Evolutionary conservation across 2,113 vertebrate species (phyloP).

Genomic region (Solea solea): DNA sequence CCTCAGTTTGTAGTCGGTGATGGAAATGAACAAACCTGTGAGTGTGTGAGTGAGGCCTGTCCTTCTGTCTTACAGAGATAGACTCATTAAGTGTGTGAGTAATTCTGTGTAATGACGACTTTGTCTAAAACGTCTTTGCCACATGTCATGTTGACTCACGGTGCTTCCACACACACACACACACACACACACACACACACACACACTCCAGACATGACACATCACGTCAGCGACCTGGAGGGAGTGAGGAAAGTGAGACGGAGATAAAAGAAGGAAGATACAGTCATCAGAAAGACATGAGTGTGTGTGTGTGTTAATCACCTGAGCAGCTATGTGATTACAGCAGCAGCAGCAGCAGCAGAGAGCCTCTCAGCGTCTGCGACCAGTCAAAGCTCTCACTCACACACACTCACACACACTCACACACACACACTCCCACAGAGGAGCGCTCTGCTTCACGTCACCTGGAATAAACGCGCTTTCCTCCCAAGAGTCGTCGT

Average conservation of each 20-base stretch:
- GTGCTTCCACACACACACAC: constrained; percentile 19
- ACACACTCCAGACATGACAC: constrained; percentile 41
- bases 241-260: constrained; percentile 15
- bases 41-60: not conserved
- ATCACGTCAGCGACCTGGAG: constrained; percentile 25
- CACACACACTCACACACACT: no score
- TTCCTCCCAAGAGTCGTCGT: no score
- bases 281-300: constrained; percentile 34
- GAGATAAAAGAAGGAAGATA: constrained; percentile 24
- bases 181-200: constrained; percentile 9
- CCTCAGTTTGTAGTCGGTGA: no score
- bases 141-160: constrained; percentile 56
- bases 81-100: constrained; percentile 16
- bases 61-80: not conserved
- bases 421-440: not conserved
- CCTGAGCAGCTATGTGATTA: constrained; percentile 48
- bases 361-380: constrained; percentile 11
- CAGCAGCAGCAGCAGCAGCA: constrained; percentile 14
- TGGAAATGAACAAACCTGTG: not conserved
- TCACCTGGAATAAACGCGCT: no score
- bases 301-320: constrained; percentile 39
- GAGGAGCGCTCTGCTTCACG: no score
- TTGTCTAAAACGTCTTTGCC: constrained; percentile 25
- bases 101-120: constrained; percentile 26
- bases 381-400: constrained; percentile 21